A percentile compares a stretch with the other conserved stretches of the same genome.
phyloP scores from a whole-genome alignment of 2,888 invertebrate species.

The Hoplodrina blanda region DNA sequence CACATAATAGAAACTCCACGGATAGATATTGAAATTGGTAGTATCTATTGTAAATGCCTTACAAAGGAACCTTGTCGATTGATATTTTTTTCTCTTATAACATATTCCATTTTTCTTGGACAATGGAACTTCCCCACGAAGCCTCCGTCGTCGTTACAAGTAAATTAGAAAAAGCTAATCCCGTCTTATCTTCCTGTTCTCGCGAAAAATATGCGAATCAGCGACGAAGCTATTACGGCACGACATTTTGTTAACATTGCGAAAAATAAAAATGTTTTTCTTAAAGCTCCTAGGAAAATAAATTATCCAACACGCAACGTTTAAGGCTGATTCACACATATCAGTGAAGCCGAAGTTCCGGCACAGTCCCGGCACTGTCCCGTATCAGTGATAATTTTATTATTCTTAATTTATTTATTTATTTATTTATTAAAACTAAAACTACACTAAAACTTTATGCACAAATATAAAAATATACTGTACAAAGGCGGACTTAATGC shows the following conservation, averaged over 20 bases:
- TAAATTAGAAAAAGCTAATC: slow-evolving; percentile 53
- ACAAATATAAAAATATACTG: too few relatives aligned
- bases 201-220: slow-evolving; percentile 18
- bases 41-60: background rate
- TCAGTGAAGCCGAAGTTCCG: too few relatives aligned
- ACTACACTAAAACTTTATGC: too few relatives aligned
- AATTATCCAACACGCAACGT: slow-evolving; percentile 1
- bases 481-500: too few relatives aligned
- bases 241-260: slow-evolving; percentile 11
- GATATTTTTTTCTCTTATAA: slow-evolving; percentile 30
- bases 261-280: slow-evolving; percentile 19
- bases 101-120: slow-evolving; percentile 39
- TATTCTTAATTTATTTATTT: too few relatives aligned
- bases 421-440: too few relatives aligned
- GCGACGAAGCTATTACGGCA: slow-evolving; percentile 5
- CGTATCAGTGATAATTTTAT: too few relatives aligned
- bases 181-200: slow-evolving; percentile 25
- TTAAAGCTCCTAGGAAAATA: background rate
- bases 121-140: slow-evolving; percentile 18
- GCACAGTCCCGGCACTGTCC: too few relatives aligned
- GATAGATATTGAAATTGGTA: slow-evolving; percentile 7
- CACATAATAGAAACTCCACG: background rate
- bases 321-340: too few relatives aligned
- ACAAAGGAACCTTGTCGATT: slow-evolving; percentile 2
- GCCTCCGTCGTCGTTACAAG: slow-evolving; percentile 18